phyloP scores from a whole-genome alignment of 2,113 vertebrate species.

The Odocoileus virginianus region DNA sequence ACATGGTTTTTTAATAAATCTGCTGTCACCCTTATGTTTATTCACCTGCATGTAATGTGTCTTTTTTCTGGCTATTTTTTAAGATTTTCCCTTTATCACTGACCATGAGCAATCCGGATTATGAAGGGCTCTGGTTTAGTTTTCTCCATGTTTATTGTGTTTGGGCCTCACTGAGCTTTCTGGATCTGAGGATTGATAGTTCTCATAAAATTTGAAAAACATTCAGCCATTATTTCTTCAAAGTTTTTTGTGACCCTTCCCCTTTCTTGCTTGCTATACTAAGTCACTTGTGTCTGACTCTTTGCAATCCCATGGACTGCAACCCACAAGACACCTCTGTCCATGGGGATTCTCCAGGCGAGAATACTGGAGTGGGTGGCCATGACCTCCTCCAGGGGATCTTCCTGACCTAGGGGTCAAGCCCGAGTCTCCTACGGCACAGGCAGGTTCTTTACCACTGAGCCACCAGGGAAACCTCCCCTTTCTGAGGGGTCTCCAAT shows the following conservation, averaged over 20 bases:
- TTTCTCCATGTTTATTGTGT: not conserved
- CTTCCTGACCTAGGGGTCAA: accelerated
- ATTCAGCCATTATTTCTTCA: not conserved
- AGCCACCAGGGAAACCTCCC: not conserved
- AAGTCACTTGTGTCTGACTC: not conserved
- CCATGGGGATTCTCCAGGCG: not conserved
- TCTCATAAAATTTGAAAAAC: not conserved
- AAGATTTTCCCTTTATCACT: not conserved
- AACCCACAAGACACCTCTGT: not conserved
- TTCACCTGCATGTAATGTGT: not conserved
- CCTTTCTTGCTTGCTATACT: not conserved
- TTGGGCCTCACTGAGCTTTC: not conserved
- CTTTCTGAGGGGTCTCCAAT: not conserved
- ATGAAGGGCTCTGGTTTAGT: not conserved
- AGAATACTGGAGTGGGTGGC: accelerated
- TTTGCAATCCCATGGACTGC: not conserved
- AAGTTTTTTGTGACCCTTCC: not conserved
- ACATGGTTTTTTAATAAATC: not conserved
- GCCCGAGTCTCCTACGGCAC: not conserved
- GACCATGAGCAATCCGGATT: not conserved
- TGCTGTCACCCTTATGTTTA: accelerated
- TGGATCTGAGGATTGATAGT: not conserved
- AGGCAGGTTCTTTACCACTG: not conserved
- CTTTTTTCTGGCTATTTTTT: not conserved
- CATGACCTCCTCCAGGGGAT: not conserved